phyloP scores from a whole-genome alignment of 2,113 vertebrate species.

The Microtus oregoni region DNA sequence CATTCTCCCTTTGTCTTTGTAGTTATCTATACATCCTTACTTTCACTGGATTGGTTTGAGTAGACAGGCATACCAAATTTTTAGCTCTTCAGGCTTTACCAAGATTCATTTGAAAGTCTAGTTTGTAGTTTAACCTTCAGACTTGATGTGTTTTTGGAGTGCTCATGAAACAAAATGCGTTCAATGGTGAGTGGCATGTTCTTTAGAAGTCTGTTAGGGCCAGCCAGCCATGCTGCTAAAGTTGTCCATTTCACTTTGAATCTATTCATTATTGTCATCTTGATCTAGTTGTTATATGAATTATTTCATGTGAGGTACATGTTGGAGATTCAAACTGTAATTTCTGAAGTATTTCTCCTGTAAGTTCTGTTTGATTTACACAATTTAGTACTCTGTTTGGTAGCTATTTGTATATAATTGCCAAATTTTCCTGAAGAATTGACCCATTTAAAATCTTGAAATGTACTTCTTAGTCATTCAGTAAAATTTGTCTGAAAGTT shows the following conservation, averaged over 20 bases:
- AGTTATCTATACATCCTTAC: background rate
- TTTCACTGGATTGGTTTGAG: background rate
- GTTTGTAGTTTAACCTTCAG: background rate
- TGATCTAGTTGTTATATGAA: background rate
- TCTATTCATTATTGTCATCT: constrained; percentile 5
- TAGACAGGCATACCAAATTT: background rate
- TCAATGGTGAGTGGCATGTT: background rate
- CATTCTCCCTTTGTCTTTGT: too few relatives aligned
- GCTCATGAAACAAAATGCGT: background rate
- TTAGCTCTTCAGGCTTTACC: constrained; percentile 12
- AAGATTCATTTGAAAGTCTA: background rate
- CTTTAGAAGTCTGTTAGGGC: background rate
- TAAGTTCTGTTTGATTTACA: too few relatives aligned
- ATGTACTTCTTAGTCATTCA: too few relatives aligned
- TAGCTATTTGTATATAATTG: too few relatives aligned
- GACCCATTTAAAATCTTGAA: too few relatives aligned
- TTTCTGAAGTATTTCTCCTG: constrained; percentile 7
- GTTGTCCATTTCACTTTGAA: background rate
- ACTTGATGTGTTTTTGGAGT: background rate
- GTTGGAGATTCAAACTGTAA: background rate
- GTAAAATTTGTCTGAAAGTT: too few relatives aligned
- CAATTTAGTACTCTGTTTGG: too few relatives aligned
- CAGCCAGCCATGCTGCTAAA: background rate
- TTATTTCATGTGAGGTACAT: background rate
- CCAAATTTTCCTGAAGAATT: too few relatives aligned